A percentile compares a stretch with the other conserved stretches of the same genome.
phyloP scores from a whole-genome alignment of 1,140 invertebrate species.

The Physella acuta region DNA sequence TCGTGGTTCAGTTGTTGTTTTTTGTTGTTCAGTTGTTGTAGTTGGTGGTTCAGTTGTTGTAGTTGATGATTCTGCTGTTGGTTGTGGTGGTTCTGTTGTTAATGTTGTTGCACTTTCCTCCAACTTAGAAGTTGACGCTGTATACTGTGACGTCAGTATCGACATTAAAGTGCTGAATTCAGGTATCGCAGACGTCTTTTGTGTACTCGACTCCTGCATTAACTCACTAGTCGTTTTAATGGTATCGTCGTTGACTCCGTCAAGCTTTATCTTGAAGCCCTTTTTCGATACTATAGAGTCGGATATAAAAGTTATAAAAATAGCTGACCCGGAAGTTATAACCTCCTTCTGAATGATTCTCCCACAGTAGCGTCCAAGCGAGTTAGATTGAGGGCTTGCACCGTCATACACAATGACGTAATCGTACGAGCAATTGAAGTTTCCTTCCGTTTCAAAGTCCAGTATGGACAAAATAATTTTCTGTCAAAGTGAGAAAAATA shows the following conservation, averaged over 20 bases:
- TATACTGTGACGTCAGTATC: too few species aligned
- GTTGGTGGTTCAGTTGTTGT: neutral
- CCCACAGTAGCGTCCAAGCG: neutral
- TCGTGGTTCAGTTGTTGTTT: neutral
- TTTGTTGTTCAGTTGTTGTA: neutral
- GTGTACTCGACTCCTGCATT: too few species aligned
- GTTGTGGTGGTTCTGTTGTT: neutral
- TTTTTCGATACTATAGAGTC: neutral
- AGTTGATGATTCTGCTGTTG: neutral
- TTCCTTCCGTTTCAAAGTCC: neutral
- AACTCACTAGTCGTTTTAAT: neutral
- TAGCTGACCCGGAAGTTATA: neutral
- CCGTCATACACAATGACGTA: constrained; percentile 3
- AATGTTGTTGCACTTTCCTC: neutral
- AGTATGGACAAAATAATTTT: neutral
- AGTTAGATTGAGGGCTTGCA: neutral
- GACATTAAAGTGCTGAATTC: too few species aligned
- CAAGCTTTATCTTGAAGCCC: neutral
- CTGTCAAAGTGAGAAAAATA: neutral
- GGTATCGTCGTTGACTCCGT: neutral
- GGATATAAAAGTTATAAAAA: neutral
- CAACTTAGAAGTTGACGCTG: neutral
- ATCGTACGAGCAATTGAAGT: neutral
- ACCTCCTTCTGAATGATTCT: neutral
- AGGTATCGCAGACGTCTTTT: too few species aligned